Evolutionary conservation across 1,140 invertebrate genomes (phyloP), one percentile per base, ranked within the genome.

Genomic region (Nephotettix cincticeps): DNA sequence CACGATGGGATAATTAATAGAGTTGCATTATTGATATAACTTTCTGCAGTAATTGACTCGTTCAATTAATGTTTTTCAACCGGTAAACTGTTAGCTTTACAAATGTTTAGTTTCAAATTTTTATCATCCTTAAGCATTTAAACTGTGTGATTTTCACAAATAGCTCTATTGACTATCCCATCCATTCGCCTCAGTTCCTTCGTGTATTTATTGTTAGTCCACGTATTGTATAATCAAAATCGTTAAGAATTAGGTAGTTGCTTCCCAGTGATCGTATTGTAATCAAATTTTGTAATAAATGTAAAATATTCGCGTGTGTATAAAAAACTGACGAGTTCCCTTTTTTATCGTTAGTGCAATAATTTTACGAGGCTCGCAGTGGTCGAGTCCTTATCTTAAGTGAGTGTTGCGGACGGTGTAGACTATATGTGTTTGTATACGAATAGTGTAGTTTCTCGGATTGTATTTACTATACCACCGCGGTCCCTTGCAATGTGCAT

Each of bases 391-490:
- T n/a, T 32, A 30, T 9, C 28, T 29, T 64, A 19, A 64, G 30
- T 64, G 61, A 43, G 32, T 43, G 32, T 43, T 25, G 21, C n/a
- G 2, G 27, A 25, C 21, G 27, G 21, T 67, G 64, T 45, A 67
- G 40, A 32, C 14, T 45, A 30, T 40, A 45, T 67, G 64, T 67
- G 32, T 67, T 67, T 67, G 64, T 67, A 67, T 67, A 67, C 64
- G 64, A 67, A 19, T 67, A 67, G 64, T 14, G 56, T 27, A 61
- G 56, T 61, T 13, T 14, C 47, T 54, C 6, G 27, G 14, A 61
- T 61, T 61, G 21, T 61, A 61, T 25, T 28, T 61, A n/a, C n/a
- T n/a, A 61, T 9, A 27, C 56, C 56, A 27, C 56, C 27, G 56
- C 28, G 21, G 6, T 9, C 4, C 32, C 32, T 14, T 6, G n/a